Conservation (phyloP, 2,888 invertebrate genomes). For the Calameuta filiformis region DNA sequence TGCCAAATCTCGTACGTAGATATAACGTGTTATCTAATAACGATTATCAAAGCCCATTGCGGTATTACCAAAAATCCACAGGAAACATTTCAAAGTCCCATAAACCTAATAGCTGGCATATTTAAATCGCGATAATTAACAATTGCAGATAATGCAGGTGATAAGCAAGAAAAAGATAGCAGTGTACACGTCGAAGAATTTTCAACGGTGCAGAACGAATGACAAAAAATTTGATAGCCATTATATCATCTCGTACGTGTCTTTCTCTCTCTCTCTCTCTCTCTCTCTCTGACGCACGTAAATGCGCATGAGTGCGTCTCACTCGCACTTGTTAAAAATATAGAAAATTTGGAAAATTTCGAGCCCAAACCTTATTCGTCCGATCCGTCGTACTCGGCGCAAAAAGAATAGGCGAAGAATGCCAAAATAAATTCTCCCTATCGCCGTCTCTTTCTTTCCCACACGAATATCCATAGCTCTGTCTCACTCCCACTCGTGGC, state of each 20-base stretch:
- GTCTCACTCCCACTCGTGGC: not conserved
- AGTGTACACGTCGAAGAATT: not conserved
- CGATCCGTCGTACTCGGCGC: no score
- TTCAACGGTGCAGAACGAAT: not conserved
- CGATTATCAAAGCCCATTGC: not conserved
- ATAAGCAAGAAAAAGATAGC: not conserved
- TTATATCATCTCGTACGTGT: not conserved
- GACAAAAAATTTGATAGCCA: not conserved
- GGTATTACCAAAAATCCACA: not conserved
- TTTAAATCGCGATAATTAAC: not conserved
- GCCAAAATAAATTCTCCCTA: not conserved
- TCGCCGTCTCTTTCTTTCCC: not conserved
- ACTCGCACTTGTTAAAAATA: not conserved
- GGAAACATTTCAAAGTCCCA: not conserved
- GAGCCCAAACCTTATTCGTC: no score
- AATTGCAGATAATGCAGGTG: not conserved
- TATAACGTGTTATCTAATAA: not conserved
- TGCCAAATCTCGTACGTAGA: conserved; percentile 36
- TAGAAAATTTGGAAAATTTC: not conserved
- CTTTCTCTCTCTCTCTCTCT: not conserved
- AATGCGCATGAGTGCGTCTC: not conserved
- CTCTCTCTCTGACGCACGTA: not conserved
- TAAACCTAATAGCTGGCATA: not conserved
- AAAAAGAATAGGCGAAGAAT: no score
- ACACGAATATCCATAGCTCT: not conserved